These are phyloP conservation scores for Bos javanicus DNA, from an alignment of 2,113 vertebrate species.

Conservation along the genomic window DNA sequence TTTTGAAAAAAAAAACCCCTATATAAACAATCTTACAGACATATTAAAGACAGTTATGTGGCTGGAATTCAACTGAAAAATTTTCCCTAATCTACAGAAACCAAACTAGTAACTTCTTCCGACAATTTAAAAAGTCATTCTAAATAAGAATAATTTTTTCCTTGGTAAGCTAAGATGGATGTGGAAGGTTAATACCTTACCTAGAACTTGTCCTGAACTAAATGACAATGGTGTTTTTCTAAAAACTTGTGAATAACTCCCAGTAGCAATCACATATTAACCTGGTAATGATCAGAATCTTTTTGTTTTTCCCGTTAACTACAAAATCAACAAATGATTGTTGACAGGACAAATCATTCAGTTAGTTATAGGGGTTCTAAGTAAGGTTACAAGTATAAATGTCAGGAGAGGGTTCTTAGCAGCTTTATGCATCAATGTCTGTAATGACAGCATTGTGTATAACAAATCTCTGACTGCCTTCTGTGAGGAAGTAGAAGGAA, in stretches of 20 bases:
- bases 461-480: not conserved
- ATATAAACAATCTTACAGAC: not conserved
- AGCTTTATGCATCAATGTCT: not conserved
- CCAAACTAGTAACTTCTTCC: not conserved
- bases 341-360: not conserved
- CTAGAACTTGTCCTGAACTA: not conserved
- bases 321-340: not conserved
- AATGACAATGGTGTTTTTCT: not conserved
- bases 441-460: not conserved
- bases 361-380: not conserved
- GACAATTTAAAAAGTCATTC: not conserved
- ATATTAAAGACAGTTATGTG: not conserved
- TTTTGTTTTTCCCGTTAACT: not conserved
- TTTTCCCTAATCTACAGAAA: not conserved
- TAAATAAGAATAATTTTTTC: not conserved
- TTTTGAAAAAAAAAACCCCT: not conserved
- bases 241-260: not conserved
- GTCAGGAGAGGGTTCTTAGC: not conserved
- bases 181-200: not conserved
- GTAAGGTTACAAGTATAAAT: not conserved
- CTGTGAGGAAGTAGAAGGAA: not conserved
- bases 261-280: not conserved
- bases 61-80: not conserved
- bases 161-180: not conserved
- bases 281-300: not conserved